Conservation (phyloP, 2,113 vertebrate genomes). For the Trematomus loennbergii region DNA sequence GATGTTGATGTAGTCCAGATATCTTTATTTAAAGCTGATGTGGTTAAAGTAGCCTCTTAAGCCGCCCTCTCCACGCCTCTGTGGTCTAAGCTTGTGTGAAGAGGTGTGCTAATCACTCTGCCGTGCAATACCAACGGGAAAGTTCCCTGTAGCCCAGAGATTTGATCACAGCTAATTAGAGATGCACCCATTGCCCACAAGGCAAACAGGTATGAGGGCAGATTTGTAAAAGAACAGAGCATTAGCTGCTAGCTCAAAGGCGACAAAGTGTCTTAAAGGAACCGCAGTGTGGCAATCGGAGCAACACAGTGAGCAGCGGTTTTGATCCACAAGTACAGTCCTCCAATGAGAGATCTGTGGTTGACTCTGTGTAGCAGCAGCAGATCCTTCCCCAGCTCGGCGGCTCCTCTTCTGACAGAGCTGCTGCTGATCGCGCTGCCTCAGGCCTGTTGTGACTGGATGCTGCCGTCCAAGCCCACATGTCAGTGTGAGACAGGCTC, state of each 20-base stretch:
- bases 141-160: slow-evolving; percentile 58
- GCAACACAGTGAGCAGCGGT: slow-evolving; percentile 3
- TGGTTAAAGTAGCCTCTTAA: slow-evolving; percentile 80
- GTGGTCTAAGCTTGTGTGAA: slow-evolving; percentile 79
- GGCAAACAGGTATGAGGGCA: slow-evolving; percentile 53
- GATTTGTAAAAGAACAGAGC: slow-evolving; percentile 44
- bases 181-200: slow-evolving; percentile 38
- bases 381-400: slow-evolving; percentile 43
- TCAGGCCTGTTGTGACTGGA: slow-evolving; percentile 81
- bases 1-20: slow-evolving; percentile 80
- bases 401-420: slow-evolving; percentile 61
- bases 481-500: slow-evolving; percentile 80
- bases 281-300: slow-evolving; percentile 4
- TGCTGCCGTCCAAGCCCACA: slow-evolving; percentile 77
- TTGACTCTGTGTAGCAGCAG: slow-evolving; percentile 39
- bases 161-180: slow-evolving; percentile 75
- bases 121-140: slow-evolving; percentile 25
- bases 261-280: slow-evolving; percentile 28
- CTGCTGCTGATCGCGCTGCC: slow-evolving; percentile 70
- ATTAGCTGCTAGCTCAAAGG: slow-evolving; percentile 35
- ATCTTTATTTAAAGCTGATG: slow-evolving; percentile 81
- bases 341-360: slow-evolving; percentile 42
- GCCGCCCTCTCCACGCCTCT: slow-evolving; percentile 73
- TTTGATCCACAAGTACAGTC: slow-evolving; percentile 14
- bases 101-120: slow-evolving; percentile 77